Base-by-base conservation (phyloP, 2,113 vertebrate genomes). In the Picathartes gymnocephalus region DNA sequence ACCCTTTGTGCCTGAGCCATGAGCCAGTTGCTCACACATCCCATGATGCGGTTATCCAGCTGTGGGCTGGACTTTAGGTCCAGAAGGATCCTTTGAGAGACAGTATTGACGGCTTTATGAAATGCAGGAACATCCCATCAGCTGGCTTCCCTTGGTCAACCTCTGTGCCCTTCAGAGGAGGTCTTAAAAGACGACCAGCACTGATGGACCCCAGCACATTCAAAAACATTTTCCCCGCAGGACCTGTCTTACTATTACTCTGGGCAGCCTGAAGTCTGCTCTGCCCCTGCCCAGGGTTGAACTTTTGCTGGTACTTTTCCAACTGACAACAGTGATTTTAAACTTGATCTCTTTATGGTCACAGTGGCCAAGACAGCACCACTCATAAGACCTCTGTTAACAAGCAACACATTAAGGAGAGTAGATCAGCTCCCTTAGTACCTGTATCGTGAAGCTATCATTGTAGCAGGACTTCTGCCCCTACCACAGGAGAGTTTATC, bases 241-340 rank as follows among this genome's bases (percentile, higher is more conserved):
- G 28, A 53, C 23, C 23, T 39, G 47, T 53, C 33, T 78, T 23
- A 27, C 13, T 70, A 11, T 28, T 61, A 39, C 16, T 7, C 47
- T 30, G 16, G 78, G 73, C 39, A 51, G 13, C 23, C 23, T 39
- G 8, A 53, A 3, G 3, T 39, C 25, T 69, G 15, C 19, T 70
- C 45, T 1, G 0, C 8, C 28, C 18, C 19, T 51, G 10, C 61
- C 23, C 28, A n/a, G n/a, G 15, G 8, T 0, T 39, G 23, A 79
- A n/a, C 24, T 21, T 71, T 79, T 71, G 24, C n/a, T 33, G 22
- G 4, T 27, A 69, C 7, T 48, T 56, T 58, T 54, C 30, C 23
- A n/a, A 7, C 2, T 20, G 40, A 24, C 54, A 53, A 20, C 10
- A 78, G 47, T 45, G n/a, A 62, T 30, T 39, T 69, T 30, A 61